Percentiles rank a stretch among this genome's conserved stretches.
Conservation (phyloP, 2,797 vertebrate genomes). For the Sebastes trivittatus region DNA sequence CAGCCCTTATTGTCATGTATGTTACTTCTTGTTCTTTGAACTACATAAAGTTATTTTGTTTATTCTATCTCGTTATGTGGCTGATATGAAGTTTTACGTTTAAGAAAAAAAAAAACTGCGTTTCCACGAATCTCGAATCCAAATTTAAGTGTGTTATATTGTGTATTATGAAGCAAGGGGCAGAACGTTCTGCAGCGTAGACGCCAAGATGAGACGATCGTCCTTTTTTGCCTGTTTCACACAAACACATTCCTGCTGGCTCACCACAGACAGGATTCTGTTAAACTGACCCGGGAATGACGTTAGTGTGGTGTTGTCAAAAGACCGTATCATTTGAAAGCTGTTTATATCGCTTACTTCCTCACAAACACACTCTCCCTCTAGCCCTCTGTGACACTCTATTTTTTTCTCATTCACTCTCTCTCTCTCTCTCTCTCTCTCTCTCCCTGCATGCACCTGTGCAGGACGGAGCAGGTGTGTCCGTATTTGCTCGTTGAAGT, state of each 20-base stretch:
- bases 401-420: too few relatives aligned
- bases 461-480: constrained; percentile 59
- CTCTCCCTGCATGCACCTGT: constrained; percentile 59
- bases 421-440: not conserved
- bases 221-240: not conserved
- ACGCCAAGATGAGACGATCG: not conserved
- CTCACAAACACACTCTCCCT: not conserved
- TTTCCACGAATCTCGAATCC: not conserved
- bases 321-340: not conserved
- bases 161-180: not conserved
- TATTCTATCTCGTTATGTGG: not conserved
- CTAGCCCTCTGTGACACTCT: not conserved
- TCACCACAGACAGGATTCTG: not conserved
- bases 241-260: not conserved
- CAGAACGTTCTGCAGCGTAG: not conserved
- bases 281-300: not conserved
- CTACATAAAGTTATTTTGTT: not conserved
- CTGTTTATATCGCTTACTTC: not conserved
- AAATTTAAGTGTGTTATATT: not conserved
- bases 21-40: not conserved
- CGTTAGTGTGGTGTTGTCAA: not conserved
- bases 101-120: not conserved
- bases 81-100: not conserved
- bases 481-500: constrained; percentile 38
- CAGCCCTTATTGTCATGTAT: too few relatives aligned